Evolutionary conservation across 2,797 vertebrate species (phyloP).

Genomic region (Phoeniculus purpureus): DNA sequence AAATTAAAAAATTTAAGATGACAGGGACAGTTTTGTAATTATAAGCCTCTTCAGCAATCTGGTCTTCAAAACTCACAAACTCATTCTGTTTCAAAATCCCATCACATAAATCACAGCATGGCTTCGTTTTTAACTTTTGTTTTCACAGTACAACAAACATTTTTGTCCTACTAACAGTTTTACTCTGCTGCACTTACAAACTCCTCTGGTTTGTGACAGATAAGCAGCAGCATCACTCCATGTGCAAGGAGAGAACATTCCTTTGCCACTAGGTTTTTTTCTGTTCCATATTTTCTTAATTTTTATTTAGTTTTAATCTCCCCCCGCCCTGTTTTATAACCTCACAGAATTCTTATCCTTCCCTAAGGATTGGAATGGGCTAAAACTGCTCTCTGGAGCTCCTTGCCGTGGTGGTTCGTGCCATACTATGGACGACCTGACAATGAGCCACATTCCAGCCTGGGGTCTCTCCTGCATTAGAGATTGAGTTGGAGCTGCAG

Average conservation of each 20-base stretch:
- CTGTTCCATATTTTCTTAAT: not conserved
- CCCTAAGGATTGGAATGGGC: not conserved
- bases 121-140: not conserved
- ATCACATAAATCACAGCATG: not conserved
- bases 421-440: not conserved
- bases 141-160: not conserved
- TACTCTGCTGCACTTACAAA: not conserved
- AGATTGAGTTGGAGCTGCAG: not conserved
- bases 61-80: not conserved
- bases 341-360: not conserved
- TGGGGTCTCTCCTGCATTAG: not conserved
- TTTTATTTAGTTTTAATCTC: not conserved
- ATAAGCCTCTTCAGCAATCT: not conserved
- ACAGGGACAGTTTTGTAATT: not conserved
- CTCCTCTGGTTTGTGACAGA: not conserved
- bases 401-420: not conserved
- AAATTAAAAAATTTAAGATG: not conserved
- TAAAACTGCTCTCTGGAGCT: not conserved
- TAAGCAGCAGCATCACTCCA: not conserved
- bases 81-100: not conserved
- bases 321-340: not conserved
- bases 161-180: not conserved
- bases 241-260: not conserved
- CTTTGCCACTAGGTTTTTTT: not conserved
- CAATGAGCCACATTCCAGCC: rapidly evolving